Percentiles rank a stretch among this genome's conserved stretches.
These are phyloP conservation scores for Drosophila paranaensis DNA, from an alignment of 2,888 invertebrate species.

Conservation along the genomic window DNA sequence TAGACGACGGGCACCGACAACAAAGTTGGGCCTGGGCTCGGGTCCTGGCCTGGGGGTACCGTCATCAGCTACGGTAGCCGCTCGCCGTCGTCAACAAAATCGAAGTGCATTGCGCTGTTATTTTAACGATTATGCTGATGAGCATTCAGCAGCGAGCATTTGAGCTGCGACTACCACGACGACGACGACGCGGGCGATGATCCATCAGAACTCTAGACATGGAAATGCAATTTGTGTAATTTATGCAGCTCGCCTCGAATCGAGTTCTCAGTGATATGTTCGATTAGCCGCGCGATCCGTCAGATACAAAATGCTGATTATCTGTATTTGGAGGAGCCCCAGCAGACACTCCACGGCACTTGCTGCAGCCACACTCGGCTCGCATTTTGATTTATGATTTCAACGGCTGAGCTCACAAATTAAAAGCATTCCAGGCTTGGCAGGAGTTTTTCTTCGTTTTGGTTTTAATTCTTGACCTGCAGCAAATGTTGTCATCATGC, in stretches of 20 bases:
- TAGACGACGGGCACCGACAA: conserved; percentile 43
- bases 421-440: conserved; percentile 64
- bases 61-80: conserved; percentile 68
- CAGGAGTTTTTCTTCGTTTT: conserved; percentile 18
- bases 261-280: conserved; percentile 55
- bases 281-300: conserved; percentile 73
- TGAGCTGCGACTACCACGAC: conserved; percentile 11
- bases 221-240: conserved; percentile 83
- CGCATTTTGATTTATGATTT: conserved; percentile 76
- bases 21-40: conserved; percentile 12
- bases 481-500: conserved; percentile 75
- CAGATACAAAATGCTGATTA: conserved; percentile 75
- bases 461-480: conserved; percentile 59
- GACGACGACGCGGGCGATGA: conserved; percentile 72
- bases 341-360: conserved; percentile 42
- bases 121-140: conserved; percentile 81
- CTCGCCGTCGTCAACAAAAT: conserved; percentile 64
- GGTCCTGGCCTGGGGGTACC: conserved; percentile 36
- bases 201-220: conserved; percentile 78
- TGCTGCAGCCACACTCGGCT: conserved; percentile 40
- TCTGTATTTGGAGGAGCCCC: conserved; percentile 45
- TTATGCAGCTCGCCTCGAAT: conserved; percentile 59
- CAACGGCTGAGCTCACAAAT: conserved; percentile 63
- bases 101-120: conserved; percentile 80
- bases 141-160: conserved; percentile 47